These are phyloP conservation scores for Eueremaeus valkanovi DNA, from an alignment of 2,888 invertebrate species.

Conservation along the genomic window DNA sequence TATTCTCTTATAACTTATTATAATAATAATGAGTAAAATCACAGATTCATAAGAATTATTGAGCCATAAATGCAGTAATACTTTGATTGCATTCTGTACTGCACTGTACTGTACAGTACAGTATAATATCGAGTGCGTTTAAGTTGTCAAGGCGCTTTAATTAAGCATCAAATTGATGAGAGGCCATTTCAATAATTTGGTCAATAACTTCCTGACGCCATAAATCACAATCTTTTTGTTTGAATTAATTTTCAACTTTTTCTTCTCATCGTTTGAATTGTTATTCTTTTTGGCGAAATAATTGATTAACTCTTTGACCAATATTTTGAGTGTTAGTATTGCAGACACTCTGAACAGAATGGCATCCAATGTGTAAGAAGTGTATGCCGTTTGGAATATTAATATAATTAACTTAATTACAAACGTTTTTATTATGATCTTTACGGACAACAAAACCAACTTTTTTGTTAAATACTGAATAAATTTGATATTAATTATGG, in stretches of 20 bases:
- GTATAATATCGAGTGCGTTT: no score
- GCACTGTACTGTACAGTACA: no score
- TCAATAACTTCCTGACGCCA: background rate
- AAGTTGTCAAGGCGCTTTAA: no score
- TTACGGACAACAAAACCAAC: background rate
- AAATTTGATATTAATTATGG: background rate
- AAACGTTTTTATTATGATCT: conserved; percentile 13
- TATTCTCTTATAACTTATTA: no score
- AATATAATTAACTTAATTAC: background rate
- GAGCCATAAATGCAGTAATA: no score
- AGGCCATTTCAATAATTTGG: background rate
- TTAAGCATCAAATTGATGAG: background rate
- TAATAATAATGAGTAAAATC: no score
- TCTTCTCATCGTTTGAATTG: background rate
- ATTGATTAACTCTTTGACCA: conserved; percentile 1
- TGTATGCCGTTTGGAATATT: background rate
- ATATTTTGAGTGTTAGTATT: background rate
- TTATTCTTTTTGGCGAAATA: background rate
- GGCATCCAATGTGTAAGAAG: background rate
- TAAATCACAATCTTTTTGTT: background rate
- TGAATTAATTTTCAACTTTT: background rate
- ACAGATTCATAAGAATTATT: no score
- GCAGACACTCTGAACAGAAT: background rate
- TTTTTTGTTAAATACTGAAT: conserved; percentile 17
- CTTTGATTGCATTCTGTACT: no score